Evolutionary conservation across 92 coral and sea anemone species (phyloP), one percentile per base, ranked within the genome.

Genomic region (Epizoanthus ramosus): DNA sequence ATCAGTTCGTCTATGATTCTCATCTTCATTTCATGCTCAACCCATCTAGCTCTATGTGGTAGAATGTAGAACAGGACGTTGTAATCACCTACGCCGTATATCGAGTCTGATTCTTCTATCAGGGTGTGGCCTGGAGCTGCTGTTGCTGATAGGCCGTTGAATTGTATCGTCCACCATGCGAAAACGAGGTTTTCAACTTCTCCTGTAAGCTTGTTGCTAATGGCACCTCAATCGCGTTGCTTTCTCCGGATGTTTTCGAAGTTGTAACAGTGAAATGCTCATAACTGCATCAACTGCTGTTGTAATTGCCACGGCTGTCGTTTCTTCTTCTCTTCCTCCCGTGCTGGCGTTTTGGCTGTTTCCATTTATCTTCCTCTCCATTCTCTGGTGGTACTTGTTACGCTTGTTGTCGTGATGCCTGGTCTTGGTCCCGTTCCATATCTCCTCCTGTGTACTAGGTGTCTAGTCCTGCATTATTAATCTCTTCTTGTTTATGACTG

Each of bases 211-310:
- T 19, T 21, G 19, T 23, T 23, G 13, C 18, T 9, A 15, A 63
- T 31, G 16, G 16, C 8, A 24, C 18, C 76, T 63, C 31, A 8
- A 9, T 18, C 25, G 3, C 33, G 25, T 65, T 21, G 37, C 23
- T 33, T 63, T 8, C 54, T 33, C 77, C 54, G 18, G 18, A 6
- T 33, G 3, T 9, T 16, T 16, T 59, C 41, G 73, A 61, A 59
- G 57, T 31, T 79, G 84, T 79, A 79, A 21, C 61, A 67, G 64
- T 22, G 79, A n/a, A 64, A 3, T 28, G 79, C 41, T 14, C 79
- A 72, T 72, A 21, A 72, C 57, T 33, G 79, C 79, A 4, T 72
- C 79, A 13, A 72, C 79, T 15, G 53, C 57, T 72, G 79, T 72
- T 21, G 45, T 41, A 19, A 72, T 28, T 33, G 79, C 57, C 57